Base-by-base conservation (phyloP, 1,140 invertebrate genomes). In the Cotesia chilonis region DNA sequence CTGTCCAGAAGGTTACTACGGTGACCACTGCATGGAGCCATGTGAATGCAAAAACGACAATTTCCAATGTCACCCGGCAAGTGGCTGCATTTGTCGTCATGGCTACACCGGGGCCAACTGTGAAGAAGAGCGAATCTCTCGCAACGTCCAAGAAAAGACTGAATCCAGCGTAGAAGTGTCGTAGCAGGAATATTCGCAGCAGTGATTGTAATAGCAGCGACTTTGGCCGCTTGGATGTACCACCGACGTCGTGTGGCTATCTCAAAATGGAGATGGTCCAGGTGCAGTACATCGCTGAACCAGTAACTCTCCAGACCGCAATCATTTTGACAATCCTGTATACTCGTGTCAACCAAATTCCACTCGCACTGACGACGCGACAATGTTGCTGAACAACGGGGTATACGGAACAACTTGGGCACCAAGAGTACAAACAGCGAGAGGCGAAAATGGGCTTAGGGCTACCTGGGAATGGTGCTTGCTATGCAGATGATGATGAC, bases 321-420 rank as follows among this genome's bases (percentile, higher is more conserved):
- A 95, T 82, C 95, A 97, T 85, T 96, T 97, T 84, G 95, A 96
- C 83, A 97, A 97, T 89, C 95, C 95, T 0, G 94, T 96, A 1
- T 97, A 96, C 83, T 92, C 94, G 0, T 94, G 91, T 85, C 91
- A 93, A 85, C 41, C 41, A 47, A 86, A 87, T 55, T 60, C 67
- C 10, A 12, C 38, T 28, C 14, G 57, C 9, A 20, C 57, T 20
- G 57, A 59, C 9, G 57, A 59, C 17, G 57, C 87, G 35, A 84
- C 85, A 0, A 88, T 89, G 68, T 80, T 92, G 57, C 78, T 89
- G 6, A 90, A 89, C 77, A 90, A 91, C 78, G 82, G 84, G 72
- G 79, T 85, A 91, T 93, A 41, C 88, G 88, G 68, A 94, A 94
- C 82, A 92, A 95, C 86, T 81, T 94, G 65, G 87, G 54, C 78